Evolutionary conservation across 2,888 invertebrate genomes (phyloP), one percentile per base, ranked within the genome.

Genomic region (Mythimna loreyi): DNA sequence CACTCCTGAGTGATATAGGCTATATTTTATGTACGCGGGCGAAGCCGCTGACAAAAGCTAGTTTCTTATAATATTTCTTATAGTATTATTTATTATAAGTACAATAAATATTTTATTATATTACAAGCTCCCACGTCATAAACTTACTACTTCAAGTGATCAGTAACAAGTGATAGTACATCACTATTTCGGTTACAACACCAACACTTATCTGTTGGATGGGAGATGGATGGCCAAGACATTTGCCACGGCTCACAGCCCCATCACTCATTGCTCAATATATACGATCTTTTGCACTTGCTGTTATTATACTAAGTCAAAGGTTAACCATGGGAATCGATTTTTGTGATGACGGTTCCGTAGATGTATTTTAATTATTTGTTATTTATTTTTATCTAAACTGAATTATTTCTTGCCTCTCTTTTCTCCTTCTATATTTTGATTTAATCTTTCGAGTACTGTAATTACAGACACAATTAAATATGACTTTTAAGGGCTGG

Each of bases 191-290:
- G 45, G 30, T 76, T 77, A 59, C 80, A 23, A 56, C 67, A 79
- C 47, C 43, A 9, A 52, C 36, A 67, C 25, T 43, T 57, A 68
- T 45, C 28, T 64, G 49, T 58, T 21, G 25, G 57, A 40, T 65
- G 59, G 19, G 11, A 79, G 75, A 78, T 45, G 62, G 36, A 64
- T 63, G 82, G 68, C 78, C 82, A 57, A 75, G 69, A 82, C 83
- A 75, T 79, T 78, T 78, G 67, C 66, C 28, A 53, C 43, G 28
- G 36, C 57, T 60, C 25, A 63, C 43, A 36, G 45, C 28, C 68
- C 66, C 77, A 80, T 82, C 78, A 69, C 28, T 68, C 45, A 63
- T 83, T 82, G 53, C 71, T 56, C 69, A 81, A 82, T 57, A 64
- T 66, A 25, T 67, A 69, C 47, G 25, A 73, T 73, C 65, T 68